Evolutionary conservation across 2,113 vertebrate genomes (phyloP).

Genomic region (Fulmarus glacialis): DNA sequence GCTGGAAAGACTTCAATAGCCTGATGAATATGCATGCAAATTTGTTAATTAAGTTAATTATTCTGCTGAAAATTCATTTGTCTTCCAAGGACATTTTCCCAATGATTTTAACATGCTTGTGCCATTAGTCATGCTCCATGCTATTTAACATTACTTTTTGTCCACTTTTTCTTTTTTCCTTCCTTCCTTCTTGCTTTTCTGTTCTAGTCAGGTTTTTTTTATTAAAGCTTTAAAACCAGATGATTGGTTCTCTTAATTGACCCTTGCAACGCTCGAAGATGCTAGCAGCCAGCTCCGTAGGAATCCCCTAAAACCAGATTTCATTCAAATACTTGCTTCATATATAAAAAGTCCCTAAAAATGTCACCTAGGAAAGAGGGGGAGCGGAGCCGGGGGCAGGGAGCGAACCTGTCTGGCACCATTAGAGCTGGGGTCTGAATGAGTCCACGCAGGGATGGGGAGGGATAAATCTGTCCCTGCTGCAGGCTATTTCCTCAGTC

Average conservation of each 20-base stretch:
- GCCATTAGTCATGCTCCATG: constrained; percentile 99
- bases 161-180: constrained; percentile 84
- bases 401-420: constrained; percentile 26
- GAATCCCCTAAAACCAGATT: constrained; percentile 66
- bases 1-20: constrained; percentile 99
- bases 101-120: constrained; percentile 99
- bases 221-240: constrained; percentile 75
- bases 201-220: constrained; percentile 28
- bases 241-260: constrained; percentile 72
- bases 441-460: neutral
- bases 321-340: constrained; percentile 68
- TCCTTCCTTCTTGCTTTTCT: constrained; percentile 38
- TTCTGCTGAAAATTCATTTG: constrained; percentile 99
- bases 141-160: constrained; percentile 94
- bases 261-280: constrained; percentile 59
- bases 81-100: constrained; percentile 99
- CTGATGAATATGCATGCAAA: constrained; percentile 99
- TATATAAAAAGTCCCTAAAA: constrained; percentile 59
- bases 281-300: constrained; percentile 59
- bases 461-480: constrained; percentile 60
- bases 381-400: no score
- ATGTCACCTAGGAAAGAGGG: constrained; percentile 64
- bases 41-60: constrained; percentile 99
- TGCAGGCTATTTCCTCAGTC: constrained; percentile 47
- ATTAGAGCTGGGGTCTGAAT: constrained; percentile 33